Percentiles rank a stretch among this genome's conserved stretches.
These are phyloP conservation scores for Diabrotica virgifera DNA, from an alignment of 1,140 invertebrate genomes.

Conservation along the genomic window DNA sequence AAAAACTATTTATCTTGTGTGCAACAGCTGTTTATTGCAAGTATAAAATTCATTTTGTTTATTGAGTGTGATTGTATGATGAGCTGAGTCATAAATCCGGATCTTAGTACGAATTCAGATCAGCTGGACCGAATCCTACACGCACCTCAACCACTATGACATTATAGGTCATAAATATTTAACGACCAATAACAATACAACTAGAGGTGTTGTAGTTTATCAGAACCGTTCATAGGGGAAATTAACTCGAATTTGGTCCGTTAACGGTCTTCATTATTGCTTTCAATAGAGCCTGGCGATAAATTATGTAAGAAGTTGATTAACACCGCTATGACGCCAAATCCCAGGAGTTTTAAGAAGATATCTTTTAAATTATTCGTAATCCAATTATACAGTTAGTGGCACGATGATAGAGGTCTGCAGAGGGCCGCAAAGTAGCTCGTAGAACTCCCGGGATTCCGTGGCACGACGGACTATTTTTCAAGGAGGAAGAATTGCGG, in stretches of 20 bases:
- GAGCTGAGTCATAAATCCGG: too few species aligned
- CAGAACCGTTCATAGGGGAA: neutral
- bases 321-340: constrained; percentile 26
- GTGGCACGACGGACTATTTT: neutral
- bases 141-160: too few species aligned
- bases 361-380: constrained; percentile 32
- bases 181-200: too few species aligned
- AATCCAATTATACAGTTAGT: constrained; percentile 25
- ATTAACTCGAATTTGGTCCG: neutral
- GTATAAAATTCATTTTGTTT: too few species aligned
- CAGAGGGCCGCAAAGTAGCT: neutral
- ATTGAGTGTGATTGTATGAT: too few species aligned
- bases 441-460: neutral
- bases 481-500: neutral
- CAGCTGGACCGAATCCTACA: too few species aligned
- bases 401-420: neutral
- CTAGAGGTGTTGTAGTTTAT: neutral
- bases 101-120: too few species aligned
- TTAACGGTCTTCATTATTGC: neutral
- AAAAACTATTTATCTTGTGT: too few species aligned
- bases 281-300: neutral
- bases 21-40: too few species aligned
- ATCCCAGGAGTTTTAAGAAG: constrained; percentile 26
- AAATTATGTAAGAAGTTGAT: constrained; percentile 22
- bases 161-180: too few species aligned